phyloP scores from a whole-genome alignment of 2,888 invertebrate genomes.

The Epiblema foenella region DNA sequence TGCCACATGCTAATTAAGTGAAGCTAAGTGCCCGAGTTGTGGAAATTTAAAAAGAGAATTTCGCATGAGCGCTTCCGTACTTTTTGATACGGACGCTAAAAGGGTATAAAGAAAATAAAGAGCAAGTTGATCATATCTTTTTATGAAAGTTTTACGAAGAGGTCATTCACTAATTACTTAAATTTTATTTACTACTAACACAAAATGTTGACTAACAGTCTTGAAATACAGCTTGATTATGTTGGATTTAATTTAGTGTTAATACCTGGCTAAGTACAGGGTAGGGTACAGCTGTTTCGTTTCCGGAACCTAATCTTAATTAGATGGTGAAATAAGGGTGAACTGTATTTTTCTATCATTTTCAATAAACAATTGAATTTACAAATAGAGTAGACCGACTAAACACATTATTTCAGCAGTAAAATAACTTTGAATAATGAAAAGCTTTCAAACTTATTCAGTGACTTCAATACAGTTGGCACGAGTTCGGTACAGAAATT shows the following conservation, averaged over 20 bases:
- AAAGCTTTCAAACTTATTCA: neutral
- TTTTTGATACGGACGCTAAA: constrained; percentile 11
- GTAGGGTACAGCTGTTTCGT: neutral
- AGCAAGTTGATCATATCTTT: neutral
- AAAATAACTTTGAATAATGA: neutral
- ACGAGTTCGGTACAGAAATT: neutral
- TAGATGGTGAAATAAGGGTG: neutral
- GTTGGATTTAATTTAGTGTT: neutral
- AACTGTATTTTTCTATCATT: neutral
- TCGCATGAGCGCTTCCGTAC: constrained; percentile 6
- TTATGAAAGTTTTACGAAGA: neutral
- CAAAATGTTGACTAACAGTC: too few species aligned
- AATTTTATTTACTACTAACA: too few species aligned
- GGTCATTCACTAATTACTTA: too few species aligned
- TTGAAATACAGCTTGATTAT: neutral
- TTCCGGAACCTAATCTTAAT: neutral
- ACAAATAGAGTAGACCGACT: neutral
- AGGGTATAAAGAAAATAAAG: constrained; percentile 1
- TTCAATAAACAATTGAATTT: neutral
- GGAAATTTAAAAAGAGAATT: constrained; percentile 22
- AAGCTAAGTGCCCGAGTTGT: constrained; percentile 18
- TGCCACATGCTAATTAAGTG: constrained; percentile 39
- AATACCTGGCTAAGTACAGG: too few species aligned
- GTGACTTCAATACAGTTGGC: neutral
- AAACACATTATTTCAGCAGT: neutral